A percentile compares a stretch with the other conserved stretches of the same genome.
Conservation (phyloP, 2,797 vertebrate species). For the Hypotaenidia okinawae region DNA sequence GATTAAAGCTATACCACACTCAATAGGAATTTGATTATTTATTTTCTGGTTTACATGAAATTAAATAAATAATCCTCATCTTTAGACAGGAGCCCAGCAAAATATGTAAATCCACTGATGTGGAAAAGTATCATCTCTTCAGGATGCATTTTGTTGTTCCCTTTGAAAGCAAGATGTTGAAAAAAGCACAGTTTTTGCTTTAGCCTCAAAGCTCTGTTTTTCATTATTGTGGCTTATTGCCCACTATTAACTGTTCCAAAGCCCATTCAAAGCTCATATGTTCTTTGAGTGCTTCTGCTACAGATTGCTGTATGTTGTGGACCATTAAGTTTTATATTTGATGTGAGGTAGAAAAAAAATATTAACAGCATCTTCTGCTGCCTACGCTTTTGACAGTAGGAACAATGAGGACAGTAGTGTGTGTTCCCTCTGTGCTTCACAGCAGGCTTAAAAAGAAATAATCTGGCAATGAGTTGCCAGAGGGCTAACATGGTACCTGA, state of each 20-base stretch:
- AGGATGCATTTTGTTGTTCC: slow-evolving; percentile 6
- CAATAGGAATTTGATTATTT: not conserved
- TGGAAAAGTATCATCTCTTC: not conserved
- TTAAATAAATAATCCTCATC: not conserved
- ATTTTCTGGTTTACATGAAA: slow-evolving; percentile 3
- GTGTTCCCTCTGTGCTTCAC: not conserved
- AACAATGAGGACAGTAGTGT: not conserved
- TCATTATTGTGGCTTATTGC: slow-evolving; percentile 47
- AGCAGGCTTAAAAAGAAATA: not conserved
- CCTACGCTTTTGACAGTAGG: not conserved
- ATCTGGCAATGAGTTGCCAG: not conserved
- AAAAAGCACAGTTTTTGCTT: slow-evolving; percentile 14
- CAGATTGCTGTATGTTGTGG: not conserved
- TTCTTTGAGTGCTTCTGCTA: slow-evolving; percentile 24
- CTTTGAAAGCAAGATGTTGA: slow-evolving; percentile 23
- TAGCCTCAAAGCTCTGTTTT: slow-evolving; percentile 40
- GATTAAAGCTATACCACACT: not conserved
- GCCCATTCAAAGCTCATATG: not conserved
- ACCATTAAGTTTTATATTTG: slow-evolving; percentile 30
- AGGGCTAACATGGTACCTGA: not conserved
- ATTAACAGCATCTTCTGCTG: slow-evolving; percentile 11
- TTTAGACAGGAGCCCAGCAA: not conserved
- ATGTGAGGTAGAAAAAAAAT: slow-evolving; percentile 27
- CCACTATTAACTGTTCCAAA: not conserved
- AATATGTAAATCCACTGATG: not conserved